phyloP scores from a whole-genome alignment of 2,113 vertebrate genomes.

The Nesospiza acunhae region DNA sequence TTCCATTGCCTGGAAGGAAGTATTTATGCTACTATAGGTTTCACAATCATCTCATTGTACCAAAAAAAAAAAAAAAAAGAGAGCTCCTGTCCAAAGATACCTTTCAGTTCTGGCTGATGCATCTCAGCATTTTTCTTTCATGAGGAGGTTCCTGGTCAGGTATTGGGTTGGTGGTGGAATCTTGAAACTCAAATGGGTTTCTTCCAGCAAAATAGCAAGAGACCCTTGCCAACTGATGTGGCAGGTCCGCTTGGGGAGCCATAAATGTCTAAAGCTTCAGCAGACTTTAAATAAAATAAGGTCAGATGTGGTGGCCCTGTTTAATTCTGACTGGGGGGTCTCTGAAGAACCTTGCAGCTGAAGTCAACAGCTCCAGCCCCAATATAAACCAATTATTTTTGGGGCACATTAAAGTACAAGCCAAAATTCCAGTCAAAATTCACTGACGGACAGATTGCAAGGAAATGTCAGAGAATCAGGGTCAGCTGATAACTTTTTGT shows the following conservation, averaged over 20 bases:
- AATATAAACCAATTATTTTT: not conserved
- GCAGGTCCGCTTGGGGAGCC: not conserved
- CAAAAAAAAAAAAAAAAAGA: not conserved
- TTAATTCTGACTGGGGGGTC: not conserved
- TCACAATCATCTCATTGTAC: not conserved
- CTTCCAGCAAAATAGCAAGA: not conserved
- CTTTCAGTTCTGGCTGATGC: not conserved
- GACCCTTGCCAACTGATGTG: not conserved
- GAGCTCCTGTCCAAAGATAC: not conserved
- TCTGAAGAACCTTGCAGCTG: not conserved
- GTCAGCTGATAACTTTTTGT: not conserved
- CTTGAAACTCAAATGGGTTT: not conserved
- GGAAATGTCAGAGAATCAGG: not conserved
- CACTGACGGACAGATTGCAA: not conserved
- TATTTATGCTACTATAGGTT: not conserved
- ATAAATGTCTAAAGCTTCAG: not conserved
- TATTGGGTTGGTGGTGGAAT: not conserved
- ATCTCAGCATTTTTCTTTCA: not conserved
- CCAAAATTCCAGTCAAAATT: not conserved
- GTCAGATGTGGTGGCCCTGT: not conserved
- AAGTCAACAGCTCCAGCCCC: not conserved
- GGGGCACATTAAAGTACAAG: not conserved
- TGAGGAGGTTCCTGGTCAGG: not conserved
- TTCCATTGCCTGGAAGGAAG: constrained; percentile 1
- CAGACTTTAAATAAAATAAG: not conserved